phyloP scores from a whole-genome alignment of 2,797 vertebrate species.

The Sebastes vulpes region DNA sequence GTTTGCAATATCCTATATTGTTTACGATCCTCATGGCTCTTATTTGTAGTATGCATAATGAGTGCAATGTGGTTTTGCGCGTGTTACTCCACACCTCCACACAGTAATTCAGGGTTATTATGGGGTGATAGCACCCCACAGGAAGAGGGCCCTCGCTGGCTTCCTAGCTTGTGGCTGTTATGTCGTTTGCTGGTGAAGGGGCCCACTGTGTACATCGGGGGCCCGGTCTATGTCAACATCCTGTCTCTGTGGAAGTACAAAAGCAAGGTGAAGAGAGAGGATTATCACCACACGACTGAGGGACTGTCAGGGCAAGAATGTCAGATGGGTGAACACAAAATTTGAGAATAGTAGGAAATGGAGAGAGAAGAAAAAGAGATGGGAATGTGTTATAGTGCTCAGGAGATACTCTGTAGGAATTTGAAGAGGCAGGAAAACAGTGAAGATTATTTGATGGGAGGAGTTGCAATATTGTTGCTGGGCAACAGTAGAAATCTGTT shows the following conservation, averaged over 20 bases:
- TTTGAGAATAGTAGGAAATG: background rate
- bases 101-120: constrained; percentile 15
- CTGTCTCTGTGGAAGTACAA: constrained; percentile 45
- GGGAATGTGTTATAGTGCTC: background rate
- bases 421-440: background rate
- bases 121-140: constrained; percentile 46
- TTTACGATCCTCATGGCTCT: background rate
- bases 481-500: background rate
- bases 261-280: constrained; percentile 5
- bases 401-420: background rate
- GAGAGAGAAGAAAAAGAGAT: background rate
- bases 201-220: constrained; percentile 46
- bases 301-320: background rate
- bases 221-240: constrained; percentile 66
- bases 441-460: background rate
- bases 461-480: background rate
- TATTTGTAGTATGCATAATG: background rate
- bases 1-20: background rate
- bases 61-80: background rate
- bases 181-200: constrained; percentile 60
- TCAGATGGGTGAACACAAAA: background rate
- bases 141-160: constrained; percentile 39
- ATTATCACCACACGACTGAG: constrained; percentile 4
- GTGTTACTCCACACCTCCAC: background rate
- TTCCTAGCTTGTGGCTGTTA: constrained; percentile 61